Base-by-base conservation (phyloP, 64 coral and sea anemone genomes). In the Orbicella faveolata region DNA sequence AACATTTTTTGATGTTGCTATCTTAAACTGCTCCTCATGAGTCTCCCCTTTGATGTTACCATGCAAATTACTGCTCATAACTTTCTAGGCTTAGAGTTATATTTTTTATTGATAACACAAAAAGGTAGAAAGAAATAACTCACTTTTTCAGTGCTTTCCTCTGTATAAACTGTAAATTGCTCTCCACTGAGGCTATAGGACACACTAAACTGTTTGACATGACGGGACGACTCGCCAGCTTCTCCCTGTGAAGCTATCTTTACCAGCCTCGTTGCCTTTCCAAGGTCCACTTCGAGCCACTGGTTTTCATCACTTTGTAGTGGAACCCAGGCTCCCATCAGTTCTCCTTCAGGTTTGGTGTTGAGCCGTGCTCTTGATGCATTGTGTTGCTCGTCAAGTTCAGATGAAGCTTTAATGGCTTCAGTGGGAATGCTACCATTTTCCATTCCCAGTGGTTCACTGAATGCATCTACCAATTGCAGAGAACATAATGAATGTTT, bases 251-350 rank as follows among this genome's bases (percentile, higher is more conserved):
- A 52, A 74, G 80, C 65, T 87, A 96, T 74, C 39, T 74, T 90
- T 76, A 75, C 77, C 1, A 96, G 13, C 65, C 92, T 93, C 1
- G 79, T 74, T 7, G 67, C 74, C 33, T 96, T 89, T 14, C 95
- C 95, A 83, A 89, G 92, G 86, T 96, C 68, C 20, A 96, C 92
- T 84, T 96, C 88, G 30, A 93, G 76, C 95, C 95, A 96, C 51
- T 96, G 91, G 25, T 83, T 91, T 39, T 96, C 95, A 57, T 96
- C 95, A 77, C 86, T 90, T 33, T 96, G 68, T 13, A 78, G 48
- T 34, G 95, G 88, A 88, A 89, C 92, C 95, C 95, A 96, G 18
- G 88, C 91, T 73, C 88, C 95, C 87, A 94, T 93, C 77, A 80
- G 74, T 63, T 96, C 95, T 63, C 76, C 95, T 57, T 90, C 91